phyloP scores from a whole-genome alignment of 1,140 invertebrate species.

The Andricus grossulariae region DNA sequence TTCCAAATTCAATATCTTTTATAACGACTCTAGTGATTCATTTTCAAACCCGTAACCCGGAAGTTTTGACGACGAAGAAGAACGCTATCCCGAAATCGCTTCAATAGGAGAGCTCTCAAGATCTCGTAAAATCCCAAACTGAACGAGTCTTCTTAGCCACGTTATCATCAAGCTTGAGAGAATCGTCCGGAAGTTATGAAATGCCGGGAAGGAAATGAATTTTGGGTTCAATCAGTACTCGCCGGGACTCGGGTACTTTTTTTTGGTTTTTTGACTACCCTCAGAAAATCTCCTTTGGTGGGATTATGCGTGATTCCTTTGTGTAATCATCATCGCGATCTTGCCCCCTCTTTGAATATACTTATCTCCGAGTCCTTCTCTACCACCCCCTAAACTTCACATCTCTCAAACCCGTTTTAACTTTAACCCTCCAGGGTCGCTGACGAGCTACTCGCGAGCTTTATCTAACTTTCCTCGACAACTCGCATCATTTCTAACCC shows the following conservation, averaged over 20 bases:
- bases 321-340: neutral
- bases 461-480: slow-evolving; percentile 20
- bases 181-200: slow-evolving; percentile 22
- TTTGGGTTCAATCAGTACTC: neutral
- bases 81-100: neutral
- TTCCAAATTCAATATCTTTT: slow-evolving; percentile 30
- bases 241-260: neutral
- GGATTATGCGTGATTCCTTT: neutral
- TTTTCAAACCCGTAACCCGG: slow-evolving; percentile 14
- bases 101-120: slow-evolving; percentile 10
- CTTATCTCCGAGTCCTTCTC: neutral
- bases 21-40: slow-evolving; percentile 28
- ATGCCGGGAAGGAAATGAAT: slow-evolving; percentile 17
- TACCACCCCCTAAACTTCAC: neutral
- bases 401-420: slow-evolving; percentile 12
- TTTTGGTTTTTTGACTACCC: neutral
- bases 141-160: neutral
- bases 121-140: slow-evolving; percentile 23
- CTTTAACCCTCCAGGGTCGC: slow-evolving; percentile 11
- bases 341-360: neutral
- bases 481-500: slow-evolving; percentile 28
- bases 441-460: slow-evolving; percentile 22
- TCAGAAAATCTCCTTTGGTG: neutral
- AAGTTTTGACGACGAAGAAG: neutral
- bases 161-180: slow-evolving; percentile 3